These are phyloP conservation scores for Ailuropoda melanoleuca DNA, from an alignment of 2,113 vertebrate species.

Conservation along the genomic window DNA sequence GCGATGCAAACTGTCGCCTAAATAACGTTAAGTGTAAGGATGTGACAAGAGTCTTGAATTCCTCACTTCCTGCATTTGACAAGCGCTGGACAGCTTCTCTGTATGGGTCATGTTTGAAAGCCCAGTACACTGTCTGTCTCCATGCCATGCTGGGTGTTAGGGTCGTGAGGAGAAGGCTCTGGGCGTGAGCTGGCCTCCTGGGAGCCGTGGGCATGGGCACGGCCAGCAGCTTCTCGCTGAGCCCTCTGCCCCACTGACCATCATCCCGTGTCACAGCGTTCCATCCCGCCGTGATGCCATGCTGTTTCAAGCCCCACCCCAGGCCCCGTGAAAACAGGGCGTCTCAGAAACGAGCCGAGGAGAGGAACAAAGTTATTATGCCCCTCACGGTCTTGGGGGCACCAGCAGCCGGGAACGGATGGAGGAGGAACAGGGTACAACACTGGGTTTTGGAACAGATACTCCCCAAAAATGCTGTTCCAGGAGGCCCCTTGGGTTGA, in stretches of 20 bases:
- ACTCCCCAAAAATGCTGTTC: background rate
- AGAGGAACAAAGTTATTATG: background rate
- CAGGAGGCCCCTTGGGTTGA: background rate
- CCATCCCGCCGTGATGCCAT: fast-evolving
- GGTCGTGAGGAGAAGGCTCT: background rate
- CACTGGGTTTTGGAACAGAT: background rate
- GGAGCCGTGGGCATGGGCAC: fast-evolving
- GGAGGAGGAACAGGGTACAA: fast-evolving
- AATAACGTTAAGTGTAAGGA: fast-evolving
- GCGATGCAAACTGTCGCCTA: fast-evolving
- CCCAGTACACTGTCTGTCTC: fast-evolving
- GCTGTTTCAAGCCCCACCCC: fast-evolving
- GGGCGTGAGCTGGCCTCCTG: fast-evolving
- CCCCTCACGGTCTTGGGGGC: fast-evolving
- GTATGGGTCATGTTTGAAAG: background rate
- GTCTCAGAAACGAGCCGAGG: fast-evolving
- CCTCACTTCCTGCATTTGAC: background rate
- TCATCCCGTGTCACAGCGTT: fast-evolving
- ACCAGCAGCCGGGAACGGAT: background rate
- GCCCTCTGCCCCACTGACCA: fast-evolving
- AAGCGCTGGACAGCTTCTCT: background rate
- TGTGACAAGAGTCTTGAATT: background rate
- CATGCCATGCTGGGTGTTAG: too few species aligned
- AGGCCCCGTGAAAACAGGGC: fast-evolving
- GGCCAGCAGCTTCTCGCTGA: fast-evolving